Conservation (phyloP, 2,797 vertebrate genomes). For the Lates japonicus region DNA sequence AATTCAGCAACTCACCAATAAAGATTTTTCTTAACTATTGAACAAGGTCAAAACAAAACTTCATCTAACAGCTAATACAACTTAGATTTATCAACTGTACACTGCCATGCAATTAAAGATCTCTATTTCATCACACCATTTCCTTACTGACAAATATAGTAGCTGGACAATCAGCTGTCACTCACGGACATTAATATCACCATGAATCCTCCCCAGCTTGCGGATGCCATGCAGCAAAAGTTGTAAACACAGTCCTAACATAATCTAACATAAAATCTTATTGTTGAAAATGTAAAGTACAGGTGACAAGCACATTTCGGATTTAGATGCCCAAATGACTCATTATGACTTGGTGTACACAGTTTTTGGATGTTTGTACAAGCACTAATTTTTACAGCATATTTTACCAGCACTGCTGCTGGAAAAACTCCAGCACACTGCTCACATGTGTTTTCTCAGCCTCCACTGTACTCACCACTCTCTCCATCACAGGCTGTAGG, state of each 20-base stretch:
- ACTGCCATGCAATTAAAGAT: not conserved
- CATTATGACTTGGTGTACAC: too few species aligned
- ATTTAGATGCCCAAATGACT: not conserved
- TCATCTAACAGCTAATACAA: too few species aligned
- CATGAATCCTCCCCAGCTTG: not conserved
- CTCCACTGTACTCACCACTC: constrained; percentile 86
- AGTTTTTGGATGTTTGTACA: too few species aligned
- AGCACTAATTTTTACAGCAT: too few species aligned
- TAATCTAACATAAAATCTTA: not conserved
- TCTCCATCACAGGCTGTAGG: constrained; percentile 94
- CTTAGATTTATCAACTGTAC: too few species aligned
- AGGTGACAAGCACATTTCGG: not conserved
- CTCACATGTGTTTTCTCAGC: too few species aligned
- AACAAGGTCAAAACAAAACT: not conserved
- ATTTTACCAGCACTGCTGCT: not conserved
- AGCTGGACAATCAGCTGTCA: not conserved
- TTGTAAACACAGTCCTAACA: not conserved
- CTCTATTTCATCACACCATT: not conserved
- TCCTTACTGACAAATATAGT: not conserved
- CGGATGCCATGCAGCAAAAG: not conserved
- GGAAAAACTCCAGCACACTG: not conserved
- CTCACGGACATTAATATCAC: not conserved
- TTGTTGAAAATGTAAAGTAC: not conserved
- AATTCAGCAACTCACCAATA: not conserved
- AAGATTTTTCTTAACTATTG: not conserved